A percentile compares a stretch with the other conserved stretches of the same genome.
Evolutionary conservation across 2,888 invertebrate species (phyloP).

Genomic region (Drosophila flavopinicola): DNA sequence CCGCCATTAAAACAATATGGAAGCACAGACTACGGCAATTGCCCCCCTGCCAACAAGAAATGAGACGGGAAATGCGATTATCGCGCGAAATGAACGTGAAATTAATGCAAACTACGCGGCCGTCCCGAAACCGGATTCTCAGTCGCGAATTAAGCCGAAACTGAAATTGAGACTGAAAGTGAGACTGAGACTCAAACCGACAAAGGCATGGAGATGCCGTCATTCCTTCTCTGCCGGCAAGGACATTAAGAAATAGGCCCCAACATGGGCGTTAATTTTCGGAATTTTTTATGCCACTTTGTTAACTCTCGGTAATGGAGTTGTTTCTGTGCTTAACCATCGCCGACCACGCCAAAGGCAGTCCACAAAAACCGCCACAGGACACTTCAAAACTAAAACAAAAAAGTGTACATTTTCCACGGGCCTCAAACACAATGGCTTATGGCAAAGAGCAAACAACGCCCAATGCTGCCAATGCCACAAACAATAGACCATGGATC

Average conservation of each 20-base stretch:
- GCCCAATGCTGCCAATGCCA: slow-evolving; percentile 5
- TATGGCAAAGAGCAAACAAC: slow-evolving; percentile 42
- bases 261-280: slow-evolving; percentile 66
- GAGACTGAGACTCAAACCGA: slow-evolving; percentile 11
- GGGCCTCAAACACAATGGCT: slow-evolving; percentile 45
- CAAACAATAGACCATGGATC: slow-evolving; percentile 53
- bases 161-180: slow-evolving; percentile 2
- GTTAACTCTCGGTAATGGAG: slow-evolving; percentile 55
- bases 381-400: slow-evolving; percentile 38
- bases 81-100: slow-evolving; percentile 75
- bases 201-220: slow-evolving; percentile 3
- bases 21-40: slow-evolving; percentile 36
- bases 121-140: slow-evolving; percentile 12
- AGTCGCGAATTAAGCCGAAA: slow-evolving; percentile 6
- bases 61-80: slow-evolving; percentile 68
- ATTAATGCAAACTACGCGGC: slow-evolving; percentile 76
- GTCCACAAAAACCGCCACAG: slow-evolving; percentile 32
- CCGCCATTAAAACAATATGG: slow-evolving; percentile 77
- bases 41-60: slow-evolving; percentile 15
- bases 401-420: slow-evolving; percentile 4
- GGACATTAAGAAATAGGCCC: slow-evolving; percentile 50
- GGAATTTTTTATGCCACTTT: slow-evolving; percentile 21
- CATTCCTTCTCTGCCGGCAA: neutral
- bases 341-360: slow-evolving; percentile 43
- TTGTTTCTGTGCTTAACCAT: slow-evolving; percentile 43